phyloP scores from a whole-genome alignment of 1,140 invertebrate genomes.

The Steinernema khuongi region DNA sequence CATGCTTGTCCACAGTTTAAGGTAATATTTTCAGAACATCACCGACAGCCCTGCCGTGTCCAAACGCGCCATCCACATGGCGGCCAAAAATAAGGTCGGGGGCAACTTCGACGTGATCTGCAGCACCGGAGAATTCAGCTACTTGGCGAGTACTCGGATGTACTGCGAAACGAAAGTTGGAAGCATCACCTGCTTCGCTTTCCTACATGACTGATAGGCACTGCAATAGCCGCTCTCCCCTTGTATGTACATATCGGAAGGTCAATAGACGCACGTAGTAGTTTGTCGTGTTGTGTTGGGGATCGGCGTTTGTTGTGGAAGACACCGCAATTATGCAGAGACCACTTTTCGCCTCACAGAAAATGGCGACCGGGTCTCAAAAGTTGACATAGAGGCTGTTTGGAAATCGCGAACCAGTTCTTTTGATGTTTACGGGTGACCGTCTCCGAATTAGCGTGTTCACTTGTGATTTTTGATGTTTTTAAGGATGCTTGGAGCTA shows the following conservation, averaged over 20 bases:
- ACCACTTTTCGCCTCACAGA: too few species aligned
- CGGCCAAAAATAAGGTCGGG: not conserved
- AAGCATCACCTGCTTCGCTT: not conserved
- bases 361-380: too few species aligned
- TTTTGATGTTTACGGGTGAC: too few species aligned
- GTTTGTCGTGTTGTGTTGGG: not conserved
- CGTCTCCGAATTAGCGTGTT: too few species aligned
- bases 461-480: too few species aligned
- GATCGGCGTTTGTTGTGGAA: not conserved
- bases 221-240: not conserved
- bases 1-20: not conserved
- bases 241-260: constrained; percentile 10
- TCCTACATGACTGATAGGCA: not conserved
- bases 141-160: not conserved
- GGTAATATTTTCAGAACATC: not conserved
- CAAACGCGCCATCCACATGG: not conserved
- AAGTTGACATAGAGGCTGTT: too few species aligned
- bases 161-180: constrained; percentile 6
- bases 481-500: too few species aligned
- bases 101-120: constrained; percentile 5
- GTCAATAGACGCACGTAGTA: not conserved
- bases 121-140: constrained; percentile 5
- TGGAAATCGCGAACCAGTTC: too few species aligned
- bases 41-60: not conserved
- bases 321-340: too few species aligned